Base-by-base conservation (phyloP, 37 sponge, comb jelly and placozoan species). In the Diacarnus erythraeanus region DNA sequence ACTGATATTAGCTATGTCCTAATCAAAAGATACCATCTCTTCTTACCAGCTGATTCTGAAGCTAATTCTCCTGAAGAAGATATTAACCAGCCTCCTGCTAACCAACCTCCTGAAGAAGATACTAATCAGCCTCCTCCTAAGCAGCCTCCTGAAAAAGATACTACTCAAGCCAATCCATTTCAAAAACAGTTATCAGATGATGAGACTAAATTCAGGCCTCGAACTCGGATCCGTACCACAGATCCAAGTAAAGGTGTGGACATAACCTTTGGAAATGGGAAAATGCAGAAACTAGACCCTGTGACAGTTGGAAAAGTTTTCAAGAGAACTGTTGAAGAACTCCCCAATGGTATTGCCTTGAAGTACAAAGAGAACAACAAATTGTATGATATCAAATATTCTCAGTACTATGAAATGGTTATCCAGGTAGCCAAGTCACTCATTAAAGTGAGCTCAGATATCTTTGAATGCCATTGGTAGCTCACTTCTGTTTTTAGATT, bases 341-440 rank as follows among this genome's bases (percentile, higher is more conserved):
- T 75, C 6, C 85, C 90, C 21, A 61, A 80, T 42, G 35, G 27
- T 12, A 37, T 64, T 29, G 90, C 90, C 37, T 69, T 89, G 36
- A 47, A 47, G 30, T 89, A 73, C 79, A 84, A 89, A 51, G 64
- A 70, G 0, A 82, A 88, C 9, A 84, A 77, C 1, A 33, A 38
- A 27, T 90, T 88, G 92, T 58, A 59, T 63, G 27, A 41, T 4
- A 78, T 83, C 38, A 94, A 69, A 26, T 94, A 81, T 59, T 15
- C 70, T 20, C 44, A 90, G 77, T 87, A 90, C 78, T 77, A 80
- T 37, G 67, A 83, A 25, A 59, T 76, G 20, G 72, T 70, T 39
- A 36, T 86, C 29, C 27, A 44, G 38, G 85, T 82, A 41, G 88
- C 91, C 59, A 94, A 94, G 73, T 83, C 91, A 22, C 83, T 90